phyloP scores from a whole-genome alignment of 2,888 invertebrate species.

The Rotaria magnacalcarata region DNA sequence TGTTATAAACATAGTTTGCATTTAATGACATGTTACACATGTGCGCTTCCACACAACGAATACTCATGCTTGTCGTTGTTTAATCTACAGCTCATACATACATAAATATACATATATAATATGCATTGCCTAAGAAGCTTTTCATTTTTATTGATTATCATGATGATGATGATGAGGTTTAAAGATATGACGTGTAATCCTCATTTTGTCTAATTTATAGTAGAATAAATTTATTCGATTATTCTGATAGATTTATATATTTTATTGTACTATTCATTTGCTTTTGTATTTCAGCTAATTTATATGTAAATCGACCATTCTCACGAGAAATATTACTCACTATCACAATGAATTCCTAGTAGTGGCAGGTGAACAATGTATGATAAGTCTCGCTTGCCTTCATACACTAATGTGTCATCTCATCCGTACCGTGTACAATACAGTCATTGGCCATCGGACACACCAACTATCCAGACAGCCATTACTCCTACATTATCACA shows the following conservation, averaged over 20 bases:
- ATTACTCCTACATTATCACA: not conserved
- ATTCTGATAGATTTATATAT: not conserved
- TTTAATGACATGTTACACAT: constrained; percentile 26
- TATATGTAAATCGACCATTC: not conserved
- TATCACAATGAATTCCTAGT: not conserved
- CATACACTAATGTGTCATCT: not conserved
- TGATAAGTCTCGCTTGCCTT: constrained; percentile 19
- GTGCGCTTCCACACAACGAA: not conserved
- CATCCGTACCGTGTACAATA: not conserved
- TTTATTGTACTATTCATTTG: not conserved
- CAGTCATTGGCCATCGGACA: not conserved
- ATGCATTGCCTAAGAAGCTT: not conserved
- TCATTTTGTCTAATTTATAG: not conserved
- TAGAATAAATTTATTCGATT: not conserved
- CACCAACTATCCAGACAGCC: not conserved
- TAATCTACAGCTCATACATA: not conserved
- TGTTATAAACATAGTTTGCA: not conserved
- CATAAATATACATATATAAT: not conserved
- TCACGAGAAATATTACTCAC: not conserved
- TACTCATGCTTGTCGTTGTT: not conserved
- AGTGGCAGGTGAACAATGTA: constrained; percentile 9
- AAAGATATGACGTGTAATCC: not conserved
- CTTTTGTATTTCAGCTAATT: not conserved
- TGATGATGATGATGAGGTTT: not conserved
- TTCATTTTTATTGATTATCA: not conserved